Evolutionary conservation across 1,140 invertebrate species (phyloP).

Genomic region (Sminthurinus signatus): DNA sequence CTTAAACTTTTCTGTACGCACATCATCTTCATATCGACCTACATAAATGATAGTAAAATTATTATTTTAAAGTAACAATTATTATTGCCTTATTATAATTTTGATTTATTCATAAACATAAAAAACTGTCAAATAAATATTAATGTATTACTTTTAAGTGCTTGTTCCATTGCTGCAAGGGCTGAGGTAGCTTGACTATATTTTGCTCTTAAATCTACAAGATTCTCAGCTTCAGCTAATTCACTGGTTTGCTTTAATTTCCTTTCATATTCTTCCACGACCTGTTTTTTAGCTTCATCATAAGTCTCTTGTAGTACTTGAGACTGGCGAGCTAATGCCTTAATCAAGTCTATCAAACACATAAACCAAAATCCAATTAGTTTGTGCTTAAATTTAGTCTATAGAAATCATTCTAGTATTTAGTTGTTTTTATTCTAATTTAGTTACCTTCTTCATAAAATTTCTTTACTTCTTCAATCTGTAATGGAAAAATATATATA

Average conservation of each 20-base stretch:
- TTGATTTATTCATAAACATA: not conserved
- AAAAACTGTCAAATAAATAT: not conserved
- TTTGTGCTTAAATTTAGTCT: no score
- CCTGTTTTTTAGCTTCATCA: constrained; percentile 11
- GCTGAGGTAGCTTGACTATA: constrained; percentile 31
- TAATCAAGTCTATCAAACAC: constrained; percentile 24
- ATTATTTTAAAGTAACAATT: no score
- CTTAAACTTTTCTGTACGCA: constrained; percentile 20
- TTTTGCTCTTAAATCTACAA: constrained; percentile 30
- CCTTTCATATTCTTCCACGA: constrained; percentile 24
- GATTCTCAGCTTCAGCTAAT: constrained; percentile 21
- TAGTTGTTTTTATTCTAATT: no score
- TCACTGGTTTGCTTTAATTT: constrained; percentile 9
- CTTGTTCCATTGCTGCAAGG: constrained; percentile 29
- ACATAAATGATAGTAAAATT: no score
- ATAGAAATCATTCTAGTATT: no score
- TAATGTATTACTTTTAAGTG: constrained; percentile 24
- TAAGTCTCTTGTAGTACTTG: constrained; percentile 24
- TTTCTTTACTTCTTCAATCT: constrained; percentile 17
- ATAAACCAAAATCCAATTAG: no score
- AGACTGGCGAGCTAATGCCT: constrained; percentile 22
- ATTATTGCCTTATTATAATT: no score
- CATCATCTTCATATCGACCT: constrained; percentile 15
- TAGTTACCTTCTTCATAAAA: constrained; percentile 22
- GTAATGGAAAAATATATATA: not conserved